Evolutionary conservation across 2,888 invertebrate species (phyloP), one percentile per base, ranked within the genome.

Genomic region (Yponomeuta sedellus): DNA sequence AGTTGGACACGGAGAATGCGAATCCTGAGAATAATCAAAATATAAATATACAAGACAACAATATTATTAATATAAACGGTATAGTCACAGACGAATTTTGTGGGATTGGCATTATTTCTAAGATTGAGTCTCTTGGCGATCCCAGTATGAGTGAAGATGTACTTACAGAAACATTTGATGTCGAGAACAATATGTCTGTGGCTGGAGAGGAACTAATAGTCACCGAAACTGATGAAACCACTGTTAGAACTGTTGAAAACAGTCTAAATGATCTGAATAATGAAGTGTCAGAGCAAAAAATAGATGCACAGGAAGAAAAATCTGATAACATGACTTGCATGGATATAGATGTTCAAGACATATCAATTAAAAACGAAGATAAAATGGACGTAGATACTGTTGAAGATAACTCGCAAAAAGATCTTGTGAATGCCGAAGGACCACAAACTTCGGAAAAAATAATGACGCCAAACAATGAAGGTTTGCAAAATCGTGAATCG

Each of bases 41-140:
- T 12, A 59, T 20, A 12, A 19, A 64, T 52, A 19, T 22, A 64
- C 11, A 52, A 64, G 44, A 20, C 10, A 20, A 64, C 52, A 64
- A 64, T 52, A 16, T 52, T 12, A 52, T 52, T 57, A 57, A 62
- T 22, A 66, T 68, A 39, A 69, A 67, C 0, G 68, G 68, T 28
- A 58, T 68, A 8, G 67, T 69, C 68, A 64, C 67, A 20, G 62
- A 71, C 44, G 66, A 70, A 44, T 64, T 67, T 58, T 70, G 67
- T 68, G 71, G 71, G 58, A 70, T 75, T 64, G 75, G 73, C 56
- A 66, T 75, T 16, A 73, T 73, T 62, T 67, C 72, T 10, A 77
- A 77, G 71, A 72, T 74, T 19, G 77, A 73, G 71, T 22, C 69
- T 75, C 61, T 66, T 56, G 66, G 70, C n/a, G 12, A 61, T 61